phyloP scores from a whole-genome alignment of 1,140 invertebrate genomes.

The Doryteuthis pealeii region DNA sequence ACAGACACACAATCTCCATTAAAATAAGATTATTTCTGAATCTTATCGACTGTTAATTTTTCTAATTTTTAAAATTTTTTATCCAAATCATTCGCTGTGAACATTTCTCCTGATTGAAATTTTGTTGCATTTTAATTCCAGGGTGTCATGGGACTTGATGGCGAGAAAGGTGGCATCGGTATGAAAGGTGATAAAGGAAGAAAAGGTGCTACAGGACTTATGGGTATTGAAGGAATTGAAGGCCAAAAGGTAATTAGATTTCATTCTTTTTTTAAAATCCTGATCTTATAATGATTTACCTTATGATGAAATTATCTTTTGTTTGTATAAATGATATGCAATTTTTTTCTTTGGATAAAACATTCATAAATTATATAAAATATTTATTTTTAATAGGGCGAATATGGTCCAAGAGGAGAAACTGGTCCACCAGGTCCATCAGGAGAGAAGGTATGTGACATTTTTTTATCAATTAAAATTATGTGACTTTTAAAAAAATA shows the following conservation, averaged over 20 bases:
- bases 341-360: no score
- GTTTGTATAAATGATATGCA: not conserved
- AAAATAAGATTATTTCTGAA: no score
- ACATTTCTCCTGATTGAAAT: not conserved
- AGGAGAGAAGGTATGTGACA: slow-evolving; percentile 63
- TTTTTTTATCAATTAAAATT: no score
- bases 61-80: no score
- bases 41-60: no score
- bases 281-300: not conserved
- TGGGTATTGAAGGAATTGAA: slow-evolving; percentile 80
- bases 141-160: slow-evolving; percentile 68
- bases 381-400: slow-evolving; percentile 36
- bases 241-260: slow-evolving; percentile 65
- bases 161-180: slow-evolving; percentile 77
- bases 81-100: no score
- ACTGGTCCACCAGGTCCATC: slow-evolving; percentile 69
- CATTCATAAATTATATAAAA: no score
- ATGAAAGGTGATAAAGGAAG: slow-evolving; percentile 74
- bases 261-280: not conserved
- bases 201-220: slow-evolving; percentile 68
- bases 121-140: slow-evolving; percentile 23
- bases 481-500: no score
- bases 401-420: slow-evolving; percentile 76
- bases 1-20: no score
- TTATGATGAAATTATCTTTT: not conserved